These are phyloP conservation scores for Synaphobranchus kaupii DNA, from an alignment of 2,797 vertebrate species.

Conservation along the genomic window DNA sequence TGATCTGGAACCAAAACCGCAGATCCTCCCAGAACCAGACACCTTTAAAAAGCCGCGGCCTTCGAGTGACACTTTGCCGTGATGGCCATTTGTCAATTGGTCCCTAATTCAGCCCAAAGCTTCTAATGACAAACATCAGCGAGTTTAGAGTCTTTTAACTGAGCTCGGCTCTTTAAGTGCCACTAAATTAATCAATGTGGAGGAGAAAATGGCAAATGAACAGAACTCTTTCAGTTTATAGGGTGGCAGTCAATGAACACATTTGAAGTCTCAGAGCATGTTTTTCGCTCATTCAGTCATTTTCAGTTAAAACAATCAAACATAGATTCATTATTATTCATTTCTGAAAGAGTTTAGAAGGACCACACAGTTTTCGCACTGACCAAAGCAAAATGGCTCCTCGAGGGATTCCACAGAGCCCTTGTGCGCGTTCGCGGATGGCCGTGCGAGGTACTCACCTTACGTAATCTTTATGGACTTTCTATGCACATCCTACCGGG, in stretches of 20 bases:
- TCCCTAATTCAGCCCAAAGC: not conserved
- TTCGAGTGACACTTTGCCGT: not conserved
- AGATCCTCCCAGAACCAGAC: not conserved
- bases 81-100: constrained; percentile 1
- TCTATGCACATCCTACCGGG: not conserved
- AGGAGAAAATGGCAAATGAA: not conserved
- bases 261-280: not conserved
- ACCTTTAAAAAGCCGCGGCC: not conserved
- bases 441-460: not conserved
- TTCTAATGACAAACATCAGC: constrained; percentile 1
- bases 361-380: not conserved
- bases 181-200: constrained; percentile 1
- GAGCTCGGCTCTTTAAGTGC: not conserved
- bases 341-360: not conserved
- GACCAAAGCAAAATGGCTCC: not conserved
- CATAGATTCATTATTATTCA: not conserved
- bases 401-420: not conserved
- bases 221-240: not conserved
- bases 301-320: not conserved
- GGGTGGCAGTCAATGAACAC: not conserved
- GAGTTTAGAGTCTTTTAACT: not conserved
- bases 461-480: not conserved
- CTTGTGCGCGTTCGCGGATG: not conserved
- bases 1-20: not conserved
- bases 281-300: not conserved